These are phyloP conservation scores for Cyprinodon diabolis DNA, from an alignment of 2,797 vertebrate species.

Conservation along the genomic window DNA sequence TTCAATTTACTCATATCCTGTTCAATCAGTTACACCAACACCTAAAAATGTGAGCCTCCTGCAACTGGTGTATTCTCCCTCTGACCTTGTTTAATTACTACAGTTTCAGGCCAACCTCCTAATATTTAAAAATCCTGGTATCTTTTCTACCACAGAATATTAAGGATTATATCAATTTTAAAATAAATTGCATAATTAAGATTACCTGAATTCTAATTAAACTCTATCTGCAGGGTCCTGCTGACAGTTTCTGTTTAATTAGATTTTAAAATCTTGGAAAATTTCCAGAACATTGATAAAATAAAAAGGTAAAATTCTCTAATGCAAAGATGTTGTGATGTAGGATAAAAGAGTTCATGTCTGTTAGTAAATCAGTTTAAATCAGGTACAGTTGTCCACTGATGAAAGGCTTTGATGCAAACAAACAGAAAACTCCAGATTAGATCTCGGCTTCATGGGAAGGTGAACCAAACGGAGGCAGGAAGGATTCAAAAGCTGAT, in stretches of 20 bases:
- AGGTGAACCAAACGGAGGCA: conserved; percentile 45
- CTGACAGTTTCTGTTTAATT: neutral
- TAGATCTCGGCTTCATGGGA: conserved; percentile 51
- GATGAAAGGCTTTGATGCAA: conserved; percentile 30
- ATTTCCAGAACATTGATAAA: neutral
- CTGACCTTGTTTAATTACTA: neutral
- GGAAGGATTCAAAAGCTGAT: conserved; percentile 67
- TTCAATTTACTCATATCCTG: neutral
- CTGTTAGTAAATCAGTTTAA: neutral
- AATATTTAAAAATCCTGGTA: neutral
- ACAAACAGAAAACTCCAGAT: conserved; percentile 47
- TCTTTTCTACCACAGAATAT: too few species aligned
- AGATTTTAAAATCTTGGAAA: neutral
- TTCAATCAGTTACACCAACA: neutral
- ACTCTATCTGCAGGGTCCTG: neutral
- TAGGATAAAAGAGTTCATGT: neutral
- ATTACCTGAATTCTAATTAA: neutral
- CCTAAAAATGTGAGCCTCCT: neutral
- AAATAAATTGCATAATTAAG: neutral
- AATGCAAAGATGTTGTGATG: neutral
- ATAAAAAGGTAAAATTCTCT: neutral
- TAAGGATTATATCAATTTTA: neutral
- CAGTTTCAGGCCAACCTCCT: neutral
- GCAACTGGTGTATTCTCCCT: neutral
- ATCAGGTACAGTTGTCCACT: neutral